Conservation (phyloP, 2,797 vertebrate species). For the Champsocephalus esox region DNA sequence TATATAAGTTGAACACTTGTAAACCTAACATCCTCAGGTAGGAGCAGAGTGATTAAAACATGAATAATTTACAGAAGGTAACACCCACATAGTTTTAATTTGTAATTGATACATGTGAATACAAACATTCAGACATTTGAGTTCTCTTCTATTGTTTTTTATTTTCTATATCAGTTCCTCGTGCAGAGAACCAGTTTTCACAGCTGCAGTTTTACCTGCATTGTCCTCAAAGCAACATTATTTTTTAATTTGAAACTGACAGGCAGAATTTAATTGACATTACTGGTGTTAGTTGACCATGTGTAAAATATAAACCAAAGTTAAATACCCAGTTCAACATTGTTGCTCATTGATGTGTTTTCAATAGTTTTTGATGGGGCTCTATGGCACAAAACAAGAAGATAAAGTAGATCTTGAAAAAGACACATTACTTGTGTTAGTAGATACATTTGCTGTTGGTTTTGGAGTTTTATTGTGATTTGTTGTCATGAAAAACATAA, state of each 20-base stretch:
- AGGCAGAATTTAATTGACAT: too few species aligned
- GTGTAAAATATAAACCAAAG: background rate
- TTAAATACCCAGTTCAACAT: background rate
- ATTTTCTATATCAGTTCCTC: background rate
- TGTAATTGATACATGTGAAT: conserved; percentile 13
- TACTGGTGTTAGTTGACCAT: too few species aligned
- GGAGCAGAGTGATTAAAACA: background rate
- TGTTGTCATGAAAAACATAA: background rate
- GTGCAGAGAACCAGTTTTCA: background rate
- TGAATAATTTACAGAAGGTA: background rate
- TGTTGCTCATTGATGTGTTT: too few species aligned
- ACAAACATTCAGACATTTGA: conserved; percentile 4
- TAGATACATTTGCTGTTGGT: too few species aligned
- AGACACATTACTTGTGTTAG: too few species aligned
- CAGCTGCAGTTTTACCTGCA: too few species aligned
- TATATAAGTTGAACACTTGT: background rate
- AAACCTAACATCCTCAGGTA: background rate
- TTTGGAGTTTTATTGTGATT: background rate
- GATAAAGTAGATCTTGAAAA: too few species aligned
- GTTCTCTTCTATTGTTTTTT: conserved; percentile 1
- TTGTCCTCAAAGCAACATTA: background rate
- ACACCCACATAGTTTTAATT: conserved; percentile 59
- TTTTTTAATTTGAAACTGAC: too few species aligned
- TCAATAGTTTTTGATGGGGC: too few species aligned
- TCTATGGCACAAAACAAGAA: too few species aligned